A percentile compares a stretch with the other conserved stretches of the same genome.
Evolutionary conservation across 2,797 vertebrate genomes (phyloP).

Genomic region (Cetoscarus ocellatus): DNA sequence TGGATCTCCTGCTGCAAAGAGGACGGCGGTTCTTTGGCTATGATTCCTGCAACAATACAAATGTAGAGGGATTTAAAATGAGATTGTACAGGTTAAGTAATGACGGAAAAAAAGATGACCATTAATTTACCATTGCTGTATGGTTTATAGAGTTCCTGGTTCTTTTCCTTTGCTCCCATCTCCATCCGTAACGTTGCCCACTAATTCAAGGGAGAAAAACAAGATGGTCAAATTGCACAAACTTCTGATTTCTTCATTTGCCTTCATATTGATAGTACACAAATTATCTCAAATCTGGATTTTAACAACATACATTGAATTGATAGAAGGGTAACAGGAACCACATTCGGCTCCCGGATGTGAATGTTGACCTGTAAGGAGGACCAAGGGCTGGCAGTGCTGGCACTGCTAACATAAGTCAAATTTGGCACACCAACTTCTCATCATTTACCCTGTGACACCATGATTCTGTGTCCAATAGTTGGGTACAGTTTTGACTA

Average conservation of each 20-base stretch:
- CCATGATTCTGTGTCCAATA: no score
- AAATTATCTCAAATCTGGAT: no score
- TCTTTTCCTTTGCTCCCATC: conserved; percentile 91
- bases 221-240: not conserved
- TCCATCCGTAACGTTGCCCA: conserved; percentile 93
- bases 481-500: no score
- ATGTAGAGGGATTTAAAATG: not conserved
- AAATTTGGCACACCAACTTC: no score
- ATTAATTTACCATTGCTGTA: conserved; percentile 87
- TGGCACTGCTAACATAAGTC: no score
- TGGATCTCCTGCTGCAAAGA: conserved; percentile 91
- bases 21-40: conserved; percentile 88
- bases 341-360: no score
- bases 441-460: no score
- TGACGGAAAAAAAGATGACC: not conserved
- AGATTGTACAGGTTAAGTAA: not conserved
- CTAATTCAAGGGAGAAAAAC: conserved; percentile 72
- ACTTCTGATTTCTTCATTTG: not conserved
- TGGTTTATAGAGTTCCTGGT: conserved; percentile 90
- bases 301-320: no score
- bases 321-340: no score
- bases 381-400: no score
- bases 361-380: no score
- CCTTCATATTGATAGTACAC: not conserved
- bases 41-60: conserved; percentile 85